phyloP scores from a whole-genome alignment of 2,888 invertebrate species.

The Esperia sulphurella region DNA sequence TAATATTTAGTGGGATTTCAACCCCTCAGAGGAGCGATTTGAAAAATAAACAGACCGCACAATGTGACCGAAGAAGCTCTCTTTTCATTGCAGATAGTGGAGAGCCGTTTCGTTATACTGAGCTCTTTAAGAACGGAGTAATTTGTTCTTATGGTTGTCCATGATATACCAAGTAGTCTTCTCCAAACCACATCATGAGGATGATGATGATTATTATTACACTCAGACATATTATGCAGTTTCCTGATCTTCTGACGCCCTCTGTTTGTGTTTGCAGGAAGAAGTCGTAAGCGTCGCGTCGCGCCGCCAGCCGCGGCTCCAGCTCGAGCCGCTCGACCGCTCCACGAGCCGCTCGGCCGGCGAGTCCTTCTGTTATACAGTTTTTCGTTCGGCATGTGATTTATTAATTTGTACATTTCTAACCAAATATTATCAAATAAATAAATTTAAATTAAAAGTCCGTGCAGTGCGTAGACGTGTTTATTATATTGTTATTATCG shows the following conservation, averaged over 20 bases:
- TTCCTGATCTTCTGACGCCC: not conserved
- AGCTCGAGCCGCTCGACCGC: not conserved
- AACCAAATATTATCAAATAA: slow-evolving; percentile 5
- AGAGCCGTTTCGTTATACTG: too few species aligned
- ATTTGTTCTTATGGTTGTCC: too few species aligned
- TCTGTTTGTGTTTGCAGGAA: slow-evolving; percentile 44
- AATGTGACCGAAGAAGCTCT: too few species aligned
- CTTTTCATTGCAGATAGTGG: too few species aligned
- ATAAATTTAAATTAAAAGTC: not conserved
- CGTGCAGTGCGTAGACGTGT: not conserved
- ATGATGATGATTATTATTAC: too few species aligned
- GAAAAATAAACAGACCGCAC: too few species aligned
- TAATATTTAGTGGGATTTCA: too few species aligned
- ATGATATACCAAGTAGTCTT: too few species aligned
- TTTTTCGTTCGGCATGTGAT: not conserved
- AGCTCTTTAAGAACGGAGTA: too few species aligned
- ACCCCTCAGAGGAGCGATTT: too few species aligned
- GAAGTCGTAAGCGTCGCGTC: slow-evolving; percentile 47
- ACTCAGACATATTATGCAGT: not conserved
- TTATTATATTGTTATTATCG: too few species aligned
- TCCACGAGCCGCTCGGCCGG: slow-evolving; percentile 17
- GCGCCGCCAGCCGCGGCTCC: not conserved
- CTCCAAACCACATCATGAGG: not conserved
- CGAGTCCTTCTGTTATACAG: not conserved
- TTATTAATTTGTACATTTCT: slow-evolving; percentile 4